Conservation (phyloP, 2,797 vertebrate species). For the Enteromius thamalakanensis region DNA sequence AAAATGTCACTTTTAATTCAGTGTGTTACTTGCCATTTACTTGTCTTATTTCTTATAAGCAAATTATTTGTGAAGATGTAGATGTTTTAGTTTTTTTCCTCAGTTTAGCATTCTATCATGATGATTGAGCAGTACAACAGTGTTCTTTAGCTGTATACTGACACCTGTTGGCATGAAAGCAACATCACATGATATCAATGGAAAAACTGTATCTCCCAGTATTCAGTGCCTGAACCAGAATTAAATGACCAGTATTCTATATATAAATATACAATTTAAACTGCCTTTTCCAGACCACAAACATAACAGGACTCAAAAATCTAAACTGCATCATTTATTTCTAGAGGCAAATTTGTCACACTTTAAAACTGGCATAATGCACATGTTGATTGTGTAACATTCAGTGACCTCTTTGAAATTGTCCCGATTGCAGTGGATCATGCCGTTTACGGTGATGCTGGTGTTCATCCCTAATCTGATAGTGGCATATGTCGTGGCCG, state of each 20-base stretch:
- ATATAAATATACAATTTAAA: too few species aligned
- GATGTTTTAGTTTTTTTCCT: neutral
- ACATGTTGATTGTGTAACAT: neutral
- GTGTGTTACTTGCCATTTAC: neutral
- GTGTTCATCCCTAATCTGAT: constrained; percentile 86
- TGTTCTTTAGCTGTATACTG: constrained; percentile 4
- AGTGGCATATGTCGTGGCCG: constrained; percentile 89
- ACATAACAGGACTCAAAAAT: neutral
- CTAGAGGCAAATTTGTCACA: neutral
- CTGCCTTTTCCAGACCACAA: neutral
- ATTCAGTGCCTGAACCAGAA: neutral
- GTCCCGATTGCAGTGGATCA: constrained; percentile 83
- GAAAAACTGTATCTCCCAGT: neutral
- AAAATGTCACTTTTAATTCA: neutral
- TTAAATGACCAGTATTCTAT: neutral
- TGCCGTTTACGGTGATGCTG: constrained; percentile 91
- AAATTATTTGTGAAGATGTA: neutral
- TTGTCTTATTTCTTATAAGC: neutral
- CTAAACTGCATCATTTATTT: neutral
- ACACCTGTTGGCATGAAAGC: neutral
- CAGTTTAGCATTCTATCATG: neutral
- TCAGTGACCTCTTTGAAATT: neutral
- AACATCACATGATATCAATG: neutral
- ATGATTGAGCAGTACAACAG: neutral
- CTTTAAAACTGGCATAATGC: neutral